Conservation (phyloP, 2,888 invertebrate genomes). For the Pollenia amentaria region DNA sequence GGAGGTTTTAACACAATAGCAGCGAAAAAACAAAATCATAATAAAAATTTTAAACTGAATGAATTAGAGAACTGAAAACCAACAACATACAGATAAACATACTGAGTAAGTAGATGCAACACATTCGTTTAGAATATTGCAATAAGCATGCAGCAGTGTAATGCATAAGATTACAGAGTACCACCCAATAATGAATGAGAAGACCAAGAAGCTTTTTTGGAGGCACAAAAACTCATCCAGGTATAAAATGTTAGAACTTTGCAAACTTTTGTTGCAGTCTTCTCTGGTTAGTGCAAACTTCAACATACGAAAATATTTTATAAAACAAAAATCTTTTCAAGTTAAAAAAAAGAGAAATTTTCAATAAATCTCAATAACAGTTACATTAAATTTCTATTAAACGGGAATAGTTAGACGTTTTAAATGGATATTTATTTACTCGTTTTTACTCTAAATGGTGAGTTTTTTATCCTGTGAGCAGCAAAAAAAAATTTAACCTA, state of each 20-base stretch:
- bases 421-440: slow-evolving; percentile 62
- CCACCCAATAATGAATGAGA: slow-evolving; percentile 48
- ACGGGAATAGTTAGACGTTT: background rate
- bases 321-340: slow-evolving; percentile 8
- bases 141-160: background rate
- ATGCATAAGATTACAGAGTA: slow-evolving; percentile 28
- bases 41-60: slow-evolving; percentile 34
- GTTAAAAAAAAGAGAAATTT: slow-evolving; percentile 52
- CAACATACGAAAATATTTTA: slow-evolving; percentile 21
- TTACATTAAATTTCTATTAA: slow-evolving; percentile 9
- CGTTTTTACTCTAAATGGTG: slow-evolving; percentile 62
- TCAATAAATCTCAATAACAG: background rate
- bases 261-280: slow-evolving; percentile 58
- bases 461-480: slow-evolving; percentile 50
- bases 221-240: slow-evolving; percentile 62
- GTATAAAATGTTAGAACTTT: slow-evolving; percentile 74
- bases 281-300: slow-evolving; percentile 50
- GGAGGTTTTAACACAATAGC: slow-evolving; percentile 61
- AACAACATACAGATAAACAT: background rate
- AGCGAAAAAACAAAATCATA: slow-evolving; percentile 55
- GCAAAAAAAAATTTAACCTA: slow-evolving; percentile 7
- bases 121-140: background rate
- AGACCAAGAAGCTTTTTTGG: slow-evolving; percentile 68
- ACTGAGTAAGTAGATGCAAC: background rate
- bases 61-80: slow-evolving; percentile 15